phyloP scores from a whole-genome alignment of 2,113 vertebrate genomes.

The Holacanthus passer region DNA sequence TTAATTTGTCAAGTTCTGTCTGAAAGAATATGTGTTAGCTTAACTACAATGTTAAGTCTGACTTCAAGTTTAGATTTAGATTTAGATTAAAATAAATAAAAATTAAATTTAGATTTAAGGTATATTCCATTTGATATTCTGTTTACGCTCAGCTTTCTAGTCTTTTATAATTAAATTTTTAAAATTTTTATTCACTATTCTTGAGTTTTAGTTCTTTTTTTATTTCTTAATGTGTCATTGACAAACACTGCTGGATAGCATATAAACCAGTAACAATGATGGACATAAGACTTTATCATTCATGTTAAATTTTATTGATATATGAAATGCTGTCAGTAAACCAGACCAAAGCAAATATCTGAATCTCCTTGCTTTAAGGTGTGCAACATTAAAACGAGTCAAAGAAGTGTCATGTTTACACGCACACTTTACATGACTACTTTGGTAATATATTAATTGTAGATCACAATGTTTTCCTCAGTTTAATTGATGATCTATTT shows the following conservation, averaged over 20 bases:
- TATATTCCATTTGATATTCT: neutral
- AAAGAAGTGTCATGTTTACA: too few species aligned
- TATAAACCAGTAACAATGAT: neutral
- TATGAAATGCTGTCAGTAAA: neutral
- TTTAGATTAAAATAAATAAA: too few species aligned
- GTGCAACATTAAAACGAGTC: too few species aligned
- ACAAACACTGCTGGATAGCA: neutral
- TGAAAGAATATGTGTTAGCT: neutral
- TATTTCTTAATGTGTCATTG: neutral
- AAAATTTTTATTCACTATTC: too few species aligned
- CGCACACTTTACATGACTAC: neutral
- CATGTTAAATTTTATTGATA: neutral
- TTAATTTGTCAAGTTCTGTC: neutral
- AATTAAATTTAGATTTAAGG: too few species aligned
- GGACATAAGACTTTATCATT: neutral
- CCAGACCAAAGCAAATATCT: neutral
- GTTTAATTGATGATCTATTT: too few species aligned
- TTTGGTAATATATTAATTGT: too few species aligned
- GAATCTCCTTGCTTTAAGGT: neutral
- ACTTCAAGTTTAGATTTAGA: too few species aligned
- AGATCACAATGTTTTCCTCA: too few species aligned
- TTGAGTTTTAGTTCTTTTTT: neutral
- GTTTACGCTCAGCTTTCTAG: neutral
- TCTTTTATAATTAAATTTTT: neutral
- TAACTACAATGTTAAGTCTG: neutral